Conservation (phyloP, 2,888 invertebrate species). For the Xylota segnis region DNA sequence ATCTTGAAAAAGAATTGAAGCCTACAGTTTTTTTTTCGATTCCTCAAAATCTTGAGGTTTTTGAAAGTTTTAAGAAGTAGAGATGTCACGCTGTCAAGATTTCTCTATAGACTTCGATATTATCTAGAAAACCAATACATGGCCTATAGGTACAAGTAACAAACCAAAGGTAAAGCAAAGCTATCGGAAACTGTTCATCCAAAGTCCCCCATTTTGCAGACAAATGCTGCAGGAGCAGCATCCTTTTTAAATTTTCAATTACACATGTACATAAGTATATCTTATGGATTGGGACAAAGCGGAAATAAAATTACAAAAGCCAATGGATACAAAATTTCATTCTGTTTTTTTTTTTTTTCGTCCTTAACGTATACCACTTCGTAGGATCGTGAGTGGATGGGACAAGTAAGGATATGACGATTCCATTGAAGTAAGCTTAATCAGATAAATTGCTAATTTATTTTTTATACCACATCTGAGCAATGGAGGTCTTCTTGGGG, state of each 20-base stretch:
- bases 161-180: conserved; percentile 7
- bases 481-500: neutral
- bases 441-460: conserved; percentile 28
- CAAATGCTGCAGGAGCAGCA: neutral
- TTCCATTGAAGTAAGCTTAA: conserved; percentile 18
- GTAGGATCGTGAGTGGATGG: conserved; percentile 4
- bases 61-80: no score
- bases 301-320: conserved; percentile 18
- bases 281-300: conserved; percentile 26
- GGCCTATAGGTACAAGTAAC: no score
- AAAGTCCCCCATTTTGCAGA: conserved; percentile 2
- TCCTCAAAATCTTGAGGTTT: no score
- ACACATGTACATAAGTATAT: conserved; percentile 7
- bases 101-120: no score
- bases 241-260: neutral
- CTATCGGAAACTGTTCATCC: conserved; percentile 23
- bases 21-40: no score
- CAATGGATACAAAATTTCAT: conserved; percentile 2
- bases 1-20: no score
- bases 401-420: neutral
- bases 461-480: neutral
- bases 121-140: no score
- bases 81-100: no score
- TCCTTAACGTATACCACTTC: neutral
- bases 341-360: no score